Conservation (phyloP, 2,113 vertebrate genomes). For the Gadus chalcogrammus region DNA sequence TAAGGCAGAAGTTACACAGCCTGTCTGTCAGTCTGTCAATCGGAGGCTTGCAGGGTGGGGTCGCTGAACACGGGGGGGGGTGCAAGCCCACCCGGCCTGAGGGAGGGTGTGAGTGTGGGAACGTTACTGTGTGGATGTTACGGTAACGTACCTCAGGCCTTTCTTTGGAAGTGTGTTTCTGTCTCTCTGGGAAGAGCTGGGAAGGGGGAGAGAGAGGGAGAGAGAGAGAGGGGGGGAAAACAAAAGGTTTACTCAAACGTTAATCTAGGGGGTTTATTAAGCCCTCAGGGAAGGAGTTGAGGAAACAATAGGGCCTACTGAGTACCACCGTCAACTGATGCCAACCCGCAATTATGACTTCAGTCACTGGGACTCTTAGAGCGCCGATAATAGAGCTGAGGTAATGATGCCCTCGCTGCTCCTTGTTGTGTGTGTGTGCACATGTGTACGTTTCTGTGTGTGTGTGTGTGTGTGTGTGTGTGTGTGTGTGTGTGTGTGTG, state of each 20-base stretch:
- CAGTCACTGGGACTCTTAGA: slow-evolving; percentile 22
- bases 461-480: slow-evolving; percentile 5
- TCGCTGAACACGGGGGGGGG: not conserved
- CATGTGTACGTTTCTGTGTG: not conserved
- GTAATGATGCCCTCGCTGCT: slow-evolving; percentile 40
- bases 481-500: slow-evolving; percentile 1
- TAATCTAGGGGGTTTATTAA: slow-evolving; percentile 48
- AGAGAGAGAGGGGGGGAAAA: slow-evolving; percentile 33
- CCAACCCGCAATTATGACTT: slow-evolving; percentile 56
- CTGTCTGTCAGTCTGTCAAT: slow-evolving; percentile 3
- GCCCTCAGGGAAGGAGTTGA: slow-evolving; percentile 30
- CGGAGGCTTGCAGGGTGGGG: not conserved
- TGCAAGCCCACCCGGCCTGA: not conserved
- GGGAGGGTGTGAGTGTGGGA: not conserved
- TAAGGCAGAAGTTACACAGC: slow-evolving; percentile 4
- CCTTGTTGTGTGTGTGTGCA: not conserved
- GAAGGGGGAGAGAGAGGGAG: slow-evolving; percentile 17
- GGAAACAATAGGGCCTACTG: slow-evolving; percentile 45
- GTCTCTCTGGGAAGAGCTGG: slow-evolving; percentile 81
- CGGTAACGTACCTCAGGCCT: slow-evolving; percentile 82
- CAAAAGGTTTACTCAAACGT: slow-evolving; percentile 54
- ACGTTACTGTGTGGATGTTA: not conserved
- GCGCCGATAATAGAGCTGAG: slow-evolving; percentile 44
- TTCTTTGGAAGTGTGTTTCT: slow-evolving; percentile 95
- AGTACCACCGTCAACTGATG: slow-evolving; percentile 40